Conservation (phyloP, 1,140 invertebrate genomes). For the Trialeurodes vaporariorum region DNA sequence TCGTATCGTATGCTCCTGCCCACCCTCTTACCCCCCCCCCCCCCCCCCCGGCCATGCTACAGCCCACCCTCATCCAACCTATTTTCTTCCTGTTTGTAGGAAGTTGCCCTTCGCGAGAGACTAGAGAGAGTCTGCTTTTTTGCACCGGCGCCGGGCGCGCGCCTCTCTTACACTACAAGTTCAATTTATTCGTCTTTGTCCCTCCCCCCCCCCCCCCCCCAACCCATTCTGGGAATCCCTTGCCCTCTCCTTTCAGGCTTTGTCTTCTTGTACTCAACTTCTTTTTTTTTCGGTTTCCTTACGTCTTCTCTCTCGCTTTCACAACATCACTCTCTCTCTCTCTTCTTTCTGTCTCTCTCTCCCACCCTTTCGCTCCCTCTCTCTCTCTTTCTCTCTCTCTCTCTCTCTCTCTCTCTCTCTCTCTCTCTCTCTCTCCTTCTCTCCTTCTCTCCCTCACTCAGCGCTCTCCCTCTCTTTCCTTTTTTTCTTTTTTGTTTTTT, state of each 20-base stretch:
- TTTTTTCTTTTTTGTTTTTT: no score
- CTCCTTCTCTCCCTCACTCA: background rate
- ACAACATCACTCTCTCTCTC: background rate
- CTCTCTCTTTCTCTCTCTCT: background rate
- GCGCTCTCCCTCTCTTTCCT: background rate
- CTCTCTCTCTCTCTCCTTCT: background rate
- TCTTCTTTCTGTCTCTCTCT: background rate
- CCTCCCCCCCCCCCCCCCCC: background rate
- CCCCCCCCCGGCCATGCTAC: background rate
- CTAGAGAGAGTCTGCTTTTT: no score
- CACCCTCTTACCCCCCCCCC: no score
- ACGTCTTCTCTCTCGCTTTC: background rate
- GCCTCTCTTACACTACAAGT: no score
- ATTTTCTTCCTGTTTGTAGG: no score
- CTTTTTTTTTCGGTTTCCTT: background rate
- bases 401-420: background rate
- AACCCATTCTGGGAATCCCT: background rate
- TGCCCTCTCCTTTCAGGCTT: background rate
- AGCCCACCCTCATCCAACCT: no score
- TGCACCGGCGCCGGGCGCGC: no score
- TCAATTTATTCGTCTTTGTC: background rate
- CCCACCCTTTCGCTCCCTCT: background rate
- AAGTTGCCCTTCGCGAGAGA: no score
- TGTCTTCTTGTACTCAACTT: background rate
- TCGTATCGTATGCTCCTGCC: no score